A percentile compares a stretch with the other conserved stretches of the same genome.
phyloP scores from a whole-genome alignment of 2,797 vertebrate genomes.

The Aulostomus chinensis region DNA sequence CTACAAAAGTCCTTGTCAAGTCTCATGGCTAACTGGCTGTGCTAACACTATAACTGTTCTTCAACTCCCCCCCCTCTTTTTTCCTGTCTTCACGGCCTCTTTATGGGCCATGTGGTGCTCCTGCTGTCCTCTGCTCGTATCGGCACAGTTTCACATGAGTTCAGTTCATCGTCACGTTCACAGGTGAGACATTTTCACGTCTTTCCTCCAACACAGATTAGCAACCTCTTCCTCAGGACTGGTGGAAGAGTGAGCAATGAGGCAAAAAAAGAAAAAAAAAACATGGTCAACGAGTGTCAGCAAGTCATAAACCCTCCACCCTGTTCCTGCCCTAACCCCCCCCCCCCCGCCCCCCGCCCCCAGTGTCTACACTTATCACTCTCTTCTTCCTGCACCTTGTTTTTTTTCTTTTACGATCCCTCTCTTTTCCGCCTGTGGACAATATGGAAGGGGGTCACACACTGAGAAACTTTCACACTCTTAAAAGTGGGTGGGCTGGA shows the following conservation, averaged over 20 bases:
- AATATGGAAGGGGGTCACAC: constrained; percentile 61
- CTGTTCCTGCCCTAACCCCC: constrained; percentile 61
- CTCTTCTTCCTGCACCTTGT: constrained; percentile 71
- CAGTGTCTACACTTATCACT: constrained; percentile 56
- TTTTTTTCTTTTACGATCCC: constrained; percentile 75
- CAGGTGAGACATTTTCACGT: too few species aligned
- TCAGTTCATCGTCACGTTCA: too few species aligned
- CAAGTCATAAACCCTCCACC: constrained; percentile 58
- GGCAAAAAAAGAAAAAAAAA: constrained; percentile 47
- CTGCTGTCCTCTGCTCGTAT: too few species aligned
- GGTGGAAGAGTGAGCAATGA: constrained; percentile 6
- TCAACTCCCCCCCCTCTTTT: too few species aligned
- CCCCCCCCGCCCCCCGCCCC: constrained; percentile 67
- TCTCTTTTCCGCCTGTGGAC: constrained; percentile 65
- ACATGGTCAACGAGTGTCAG: constrained; percentile 41
- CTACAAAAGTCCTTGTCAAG: too few species aligned
- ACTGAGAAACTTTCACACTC: constrained; percentile 44
- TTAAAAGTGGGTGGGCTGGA: constrained; percentile 12
- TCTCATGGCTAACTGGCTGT: too few species aligned
- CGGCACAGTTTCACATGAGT: too few species aligned
- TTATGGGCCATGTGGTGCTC: too few species aligned
- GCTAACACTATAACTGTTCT: too few species aligned
- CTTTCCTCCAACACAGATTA: too few species aligned
- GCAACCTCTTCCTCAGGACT: not conserved
- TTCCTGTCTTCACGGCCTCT: too few species aligned